Percentiles rank a stretch among this genome's conserved stretches.
Conservation (phyloP, 2,113 vertebrate genomes). For the Nothocercus nigrocapillus region DNA sequence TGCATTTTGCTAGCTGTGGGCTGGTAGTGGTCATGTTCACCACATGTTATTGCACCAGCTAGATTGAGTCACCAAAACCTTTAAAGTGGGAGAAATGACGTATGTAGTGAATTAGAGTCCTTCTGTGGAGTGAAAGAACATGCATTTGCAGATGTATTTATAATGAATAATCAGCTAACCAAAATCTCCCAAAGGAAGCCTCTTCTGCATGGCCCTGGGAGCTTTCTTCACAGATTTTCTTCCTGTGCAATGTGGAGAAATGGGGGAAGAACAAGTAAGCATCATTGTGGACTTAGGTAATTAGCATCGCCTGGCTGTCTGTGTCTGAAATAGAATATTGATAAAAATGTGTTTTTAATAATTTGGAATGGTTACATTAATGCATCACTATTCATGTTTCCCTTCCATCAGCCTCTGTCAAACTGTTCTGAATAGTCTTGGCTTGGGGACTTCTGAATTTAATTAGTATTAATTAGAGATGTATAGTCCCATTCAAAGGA, state of each 20-base stretch:
- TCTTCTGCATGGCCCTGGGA: neutral
- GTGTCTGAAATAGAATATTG: neutral
- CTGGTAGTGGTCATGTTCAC: neutral
- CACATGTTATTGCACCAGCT: neutral
- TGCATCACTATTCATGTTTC: neutral
- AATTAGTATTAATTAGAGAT: constrained; percentile 9
- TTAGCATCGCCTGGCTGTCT: neutral
- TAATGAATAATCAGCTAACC: neutral
- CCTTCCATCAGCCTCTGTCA: neutral
- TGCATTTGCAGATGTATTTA: neutral
- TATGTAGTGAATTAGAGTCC: neutral
- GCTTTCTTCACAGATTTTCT: neutral
- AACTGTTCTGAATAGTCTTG: neutral
- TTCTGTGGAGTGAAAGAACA: neutral
- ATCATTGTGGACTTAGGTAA: neutral
- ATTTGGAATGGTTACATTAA: constrained; percentile 2
- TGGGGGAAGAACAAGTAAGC: neutral
- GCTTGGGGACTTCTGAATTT: constrained; percentile 5
- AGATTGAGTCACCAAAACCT: neutral
- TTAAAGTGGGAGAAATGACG: neutral
- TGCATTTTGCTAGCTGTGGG: neutral
- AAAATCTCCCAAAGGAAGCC: neutral
- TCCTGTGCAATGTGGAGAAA: neutral
- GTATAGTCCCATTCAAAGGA: neutral
- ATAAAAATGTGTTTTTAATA: constrained; percentile 33